Evolutionary conservation across 2,888 invertebrate species (phyloP), one percentile per base, ranked within the genome.

Genomic region (Epirrhoe tristata): DNA sequence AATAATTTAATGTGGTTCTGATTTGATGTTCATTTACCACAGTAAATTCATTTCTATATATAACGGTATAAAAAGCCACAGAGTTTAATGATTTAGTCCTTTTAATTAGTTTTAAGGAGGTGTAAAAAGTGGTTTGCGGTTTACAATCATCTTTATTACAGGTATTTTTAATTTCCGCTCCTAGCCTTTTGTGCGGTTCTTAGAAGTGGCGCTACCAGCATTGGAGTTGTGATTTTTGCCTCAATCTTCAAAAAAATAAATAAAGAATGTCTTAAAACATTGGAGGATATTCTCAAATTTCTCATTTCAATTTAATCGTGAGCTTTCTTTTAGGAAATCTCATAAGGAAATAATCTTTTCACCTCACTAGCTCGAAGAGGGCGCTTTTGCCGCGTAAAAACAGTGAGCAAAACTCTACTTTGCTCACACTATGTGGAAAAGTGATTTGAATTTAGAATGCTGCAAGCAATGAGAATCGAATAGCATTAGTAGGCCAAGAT

Each of bases 81-180:
- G 39, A 39, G 31, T 6, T 7, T 10, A 57, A 50, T 50, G 12
- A 50, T 51, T 51, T 34, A 12, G n/a, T 24, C 17, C 36, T 58
- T 56, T 61, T 66, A 58, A 66, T 66, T 66, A 51, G 12, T 16
- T 31, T 10, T 53, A 17, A 55, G 51, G 17, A 55, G 14, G 34
- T 58, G 32, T 57, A 61, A 66, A 57, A 66, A 54, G 32, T 53
- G 16, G 24, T 31, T 64, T 66, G 66, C 51, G 72, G 73, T 79
- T 82, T 78, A 78, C 76, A 74, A 70, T 43, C 65, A 66, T 79
- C 72, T 58, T 55, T 67, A 74, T 71, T 70, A 46, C 48, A 81
- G 81, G 87, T 86, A 88, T 90, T 83, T 88, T 80, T 86, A 90
- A 89, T 90, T 86, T 90, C 89, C 89, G 89, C 87, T 74, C 51